Evolutionary conservation across 2,888 invertebrate species (phyloP).

Genomic region (Euclidia mi): DNA sequence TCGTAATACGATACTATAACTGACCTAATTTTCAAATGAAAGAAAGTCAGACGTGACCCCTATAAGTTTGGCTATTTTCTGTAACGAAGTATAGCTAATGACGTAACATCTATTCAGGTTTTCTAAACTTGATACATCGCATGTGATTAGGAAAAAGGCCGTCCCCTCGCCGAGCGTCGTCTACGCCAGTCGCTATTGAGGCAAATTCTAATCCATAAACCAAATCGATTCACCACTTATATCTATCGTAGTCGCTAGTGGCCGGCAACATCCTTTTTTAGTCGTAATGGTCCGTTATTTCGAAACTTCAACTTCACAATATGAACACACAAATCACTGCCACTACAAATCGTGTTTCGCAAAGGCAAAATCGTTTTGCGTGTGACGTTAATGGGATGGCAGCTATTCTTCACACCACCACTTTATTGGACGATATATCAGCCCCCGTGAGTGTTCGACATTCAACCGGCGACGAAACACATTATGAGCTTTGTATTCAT

Average conservation of each 20-base stretch:
- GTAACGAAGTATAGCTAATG: too few species aligned
- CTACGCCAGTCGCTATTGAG: neutral
- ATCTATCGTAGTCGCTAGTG: conserved; percentile 9
- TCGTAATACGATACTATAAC: too few species aligned
- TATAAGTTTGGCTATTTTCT: too few species aligned
- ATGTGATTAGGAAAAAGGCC: neutral
- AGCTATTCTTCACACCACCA: too few species aligned
- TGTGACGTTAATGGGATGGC: too few species aligned
- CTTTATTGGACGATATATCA: conserved; percentile 82
- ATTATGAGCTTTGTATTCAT: conserved; percentile 45
- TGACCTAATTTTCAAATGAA: too few species aligned
- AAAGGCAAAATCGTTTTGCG: too few species aligned
- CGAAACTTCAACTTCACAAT: too few species aligned
- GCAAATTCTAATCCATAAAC: conserved; percentile 1
- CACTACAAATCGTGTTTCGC: too few species aligned
- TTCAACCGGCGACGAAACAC: conserved; percentile 41
- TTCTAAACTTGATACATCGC: neutral
- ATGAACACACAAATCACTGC: too few species aligned
- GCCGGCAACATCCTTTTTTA: conserved; percentile 35
- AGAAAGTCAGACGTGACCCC: too few species aligned
- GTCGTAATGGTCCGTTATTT: too few species aligned
- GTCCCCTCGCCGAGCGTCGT: neutral
- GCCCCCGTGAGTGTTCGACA: conserved; percentile 55
- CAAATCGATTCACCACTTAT: neutral
- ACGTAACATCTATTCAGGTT: neutral